These are phyloP conservation scores for Entelurus aequoreus DNA, from an alignment of 2,113 vertebrate species.

Conservation along the genomic window DNA sequence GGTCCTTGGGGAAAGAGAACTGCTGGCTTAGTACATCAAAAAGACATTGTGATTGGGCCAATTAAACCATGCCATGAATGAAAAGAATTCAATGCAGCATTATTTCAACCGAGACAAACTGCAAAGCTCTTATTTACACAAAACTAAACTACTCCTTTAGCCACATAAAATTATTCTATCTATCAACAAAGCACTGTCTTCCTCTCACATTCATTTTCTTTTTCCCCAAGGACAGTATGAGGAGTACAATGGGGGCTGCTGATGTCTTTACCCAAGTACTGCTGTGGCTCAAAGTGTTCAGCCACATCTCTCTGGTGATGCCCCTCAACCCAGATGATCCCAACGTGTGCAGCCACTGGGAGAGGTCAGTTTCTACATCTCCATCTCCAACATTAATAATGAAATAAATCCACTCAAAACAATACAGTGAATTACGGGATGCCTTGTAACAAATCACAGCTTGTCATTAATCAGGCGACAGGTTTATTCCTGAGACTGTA, in stretches of 20 bases:
- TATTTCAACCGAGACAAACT: too few species aligned
- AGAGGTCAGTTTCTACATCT: conserved; percentile 74
- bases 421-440: conserved; percentile 39
- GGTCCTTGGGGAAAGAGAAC: too few species aligned
- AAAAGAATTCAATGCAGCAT: neutral
- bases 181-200: neutral
- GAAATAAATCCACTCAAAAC: conserved; percentile 12
- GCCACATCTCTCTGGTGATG: conserved; percentile 67
- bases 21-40: too few species aligned
- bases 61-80: neutral
- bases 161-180: neutral
- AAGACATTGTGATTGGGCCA: too few species aligned
- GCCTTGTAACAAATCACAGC: conserved; percentile 38
- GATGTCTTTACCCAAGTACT: conserved; percentile 36
- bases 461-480: conserved; percentile 43
- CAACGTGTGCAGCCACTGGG: conserved; percentile 96
- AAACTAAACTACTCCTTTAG: too few species aligned
- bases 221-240: conserved; percentile 31
- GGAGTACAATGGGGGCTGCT: conserved; percentile 62
- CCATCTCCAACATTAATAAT: neutral
- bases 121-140: too few species aligned
- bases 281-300: conserved; percentile 55
- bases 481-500: conserved; percentile 41
- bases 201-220: neutral
- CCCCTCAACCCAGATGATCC: conserved; percentile 88